Percentiles rank a stretch among this genome's conserved stretches.
Evolutionary conservation across 1,140 invertebrate species (phyloP).

Genomic region (Macrostomum lignano): DNA sequence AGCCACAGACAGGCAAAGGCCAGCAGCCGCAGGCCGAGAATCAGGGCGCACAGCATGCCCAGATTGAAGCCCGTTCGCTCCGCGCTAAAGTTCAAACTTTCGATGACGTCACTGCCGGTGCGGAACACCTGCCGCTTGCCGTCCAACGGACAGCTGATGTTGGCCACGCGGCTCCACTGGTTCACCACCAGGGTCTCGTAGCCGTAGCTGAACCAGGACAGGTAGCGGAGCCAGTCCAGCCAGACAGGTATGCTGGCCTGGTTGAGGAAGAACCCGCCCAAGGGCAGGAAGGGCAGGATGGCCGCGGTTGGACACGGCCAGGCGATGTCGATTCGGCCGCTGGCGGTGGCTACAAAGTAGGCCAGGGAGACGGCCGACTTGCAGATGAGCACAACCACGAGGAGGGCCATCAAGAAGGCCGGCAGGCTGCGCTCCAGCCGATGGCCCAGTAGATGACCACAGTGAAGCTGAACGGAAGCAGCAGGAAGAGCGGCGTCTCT

Average conservation of each 20-base stretch:
- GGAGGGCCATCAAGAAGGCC: slow-evolving; percentile 44
- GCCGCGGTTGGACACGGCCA: slow-evolving; percentile 52
- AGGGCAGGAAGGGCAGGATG: too few relatives aligned
- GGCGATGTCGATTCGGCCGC: slow-evolving; percentile 48
- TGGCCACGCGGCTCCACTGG: slow-evolving; percentile 42
- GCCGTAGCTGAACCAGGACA: slow-evolving; percentile 78
- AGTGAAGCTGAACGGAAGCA: slow-evolving; percentile 52
- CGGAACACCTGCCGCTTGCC: neutral
- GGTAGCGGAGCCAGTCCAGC: slow-evolving; percentile 59
- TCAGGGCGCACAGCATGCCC: slow-evolving; percentile 37
- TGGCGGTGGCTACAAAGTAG: slow-evolving; percentile 57
- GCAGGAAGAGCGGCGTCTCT: slow-evolving; percentile 47
- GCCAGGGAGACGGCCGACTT: slow-evolving; percentile 61
- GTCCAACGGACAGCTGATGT: slow-evolving; percentile 11
- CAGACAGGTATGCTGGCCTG: slow-evolving; percentile 39
- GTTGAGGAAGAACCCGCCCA: neutral
- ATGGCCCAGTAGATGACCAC: slow-evolving; percentile 53
- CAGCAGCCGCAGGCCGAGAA: too few relatives aligned
- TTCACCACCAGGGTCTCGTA: slow-evolving; percentile 72
- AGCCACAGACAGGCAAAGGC: too few relatives aligned
- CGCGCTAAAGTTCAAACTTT: slow-evolving; percentile 16
- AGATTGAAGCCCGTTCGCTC: slow-evolving; percentile 43
- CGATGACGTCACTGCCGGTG: slow-evolving; percentile 5
- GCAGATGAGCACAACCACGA: slow-evolving; percentile 47
- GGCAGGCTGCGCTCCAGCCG: slow-evolving; percentile 29